A percentile compares a stretch with the other conserved stretches of the same genome.
These are phyloP conservation scores for Hapalemur alaotrensis DNA, from an alignment of 2,797 vertebrate genomes.

Conservation along the genomic window DNA sequence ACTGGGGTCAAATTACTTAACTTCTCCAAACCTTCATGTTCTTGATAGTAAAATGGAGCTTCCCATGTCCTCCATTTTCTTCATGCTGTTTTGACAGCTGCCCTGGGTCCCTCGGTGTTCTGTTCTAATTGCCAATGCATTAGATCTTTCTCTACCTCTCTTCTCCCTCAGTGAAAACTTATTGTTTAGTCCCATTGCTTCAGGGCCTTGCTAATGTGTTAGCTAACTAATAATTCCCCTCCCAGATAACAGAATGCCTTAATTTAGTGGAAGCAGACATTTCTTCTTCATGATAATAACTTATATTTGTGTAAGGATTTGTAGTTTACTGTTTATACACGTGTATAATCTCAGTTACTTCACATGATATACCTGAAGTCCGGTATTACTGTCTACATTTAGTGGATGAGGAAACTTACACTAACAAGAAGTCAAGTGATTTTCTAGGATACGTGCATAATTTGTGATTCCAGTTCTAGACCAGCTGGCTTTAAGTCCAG, in stretches of 20 bases:
- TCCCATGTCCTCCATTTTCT: not conserved
- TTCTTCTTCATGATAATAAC: conserved; percentile 33
- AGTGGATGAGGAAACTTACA: not conserved
- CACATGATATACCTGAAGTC: not conserved
- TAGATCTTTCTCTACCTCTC: not conserved
- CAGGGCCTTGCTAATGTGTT: conserved; percentile 42
- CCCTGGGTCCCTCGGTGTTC: not conserved
- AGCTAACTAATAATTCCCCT: conserved; percentile 52
- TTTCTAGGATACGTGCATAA: not conserved
- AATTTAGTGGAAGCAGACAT: conserved; percentile 57
- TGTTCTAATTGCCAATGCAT: not conserved
- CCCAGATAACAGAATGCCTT: conserved; percentile 70
- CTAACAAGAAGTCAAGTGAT: not conserved
- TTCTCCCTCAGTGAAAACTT: conserved; percentile 35
- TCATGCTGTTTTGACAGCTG: not conserved
- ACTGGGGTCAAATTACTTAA: not conserved
- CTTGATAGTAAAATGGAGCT: not conserved
- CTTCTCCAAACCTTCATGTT: not conserved
- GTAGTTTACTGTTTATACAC: not conserved
- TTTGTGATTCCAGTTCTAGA: not conserved
- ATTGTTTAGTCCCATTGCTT: conserved; percentile 43
- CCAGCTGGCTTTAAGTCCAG: not conserved
- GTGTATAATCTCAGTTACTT: not conserved
- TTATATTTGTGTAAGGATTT: conserved; percentile 25
- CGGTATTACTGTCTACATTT: not conserved